Conservation (phyloP, 2,797 vertebrate genomes). For the Dendrocincla tyrannina region DNA sequence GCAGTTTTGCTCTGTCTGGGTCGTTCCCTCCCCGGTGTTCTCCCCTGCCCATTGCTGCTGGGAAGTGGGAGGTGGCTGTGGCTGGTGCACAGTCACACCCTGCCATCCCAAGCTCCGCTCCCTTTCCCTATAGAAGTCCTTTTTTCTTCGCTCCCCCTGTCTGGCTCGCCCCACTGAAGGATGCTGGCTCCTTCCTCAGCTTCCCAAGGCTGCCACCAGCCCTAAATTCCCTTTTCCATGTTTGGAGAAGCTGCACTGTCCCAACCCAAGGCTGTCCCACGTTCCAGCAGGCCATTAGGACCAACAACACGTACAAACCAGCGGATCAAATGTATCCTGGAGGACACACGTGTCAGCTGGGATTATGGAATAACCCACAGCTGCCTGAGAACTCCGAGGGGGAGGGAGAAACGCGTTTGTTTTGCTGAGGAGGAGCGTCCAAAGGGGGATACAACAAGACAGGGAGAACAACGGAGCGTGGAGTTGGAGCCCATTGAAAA, state of each 20-base stretch:
- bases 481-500: neutral
- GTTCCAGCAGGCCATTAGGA: neutral
- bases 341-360: neutral
- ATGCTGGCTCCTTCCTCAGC: neutral
- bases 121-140: neutral
- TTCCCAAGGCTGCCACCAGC: neutral
- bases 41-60: neutral
- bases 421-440: neutral
- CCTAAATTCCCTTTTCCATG: neutral
- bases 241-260: neutral
- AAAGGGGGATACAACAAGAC: neutral
- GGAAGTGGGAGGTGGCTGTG: neutral
- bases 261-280: neutral
- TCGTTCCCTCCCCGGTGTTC: neutral
- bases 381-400: neutral
- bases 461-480: neutral
- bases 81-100: neutral
- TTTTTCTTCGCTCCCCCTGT: neutral
- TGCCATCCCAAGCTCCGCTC: neutral
- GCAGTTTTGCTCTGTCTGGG: constrained; percentile 10
- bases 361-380: neutral
- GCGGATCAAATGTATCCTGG: neutral
- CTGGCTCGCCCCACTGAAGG: neutral
- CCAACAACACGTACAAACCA: neutral
- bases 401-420: neutral